Evolutionary conservation across 2,888 invertebrate genomes (phyloP), one percentile per base, ranked within the genome.

Genomic region (Parasteatoda lunata): DNA sequence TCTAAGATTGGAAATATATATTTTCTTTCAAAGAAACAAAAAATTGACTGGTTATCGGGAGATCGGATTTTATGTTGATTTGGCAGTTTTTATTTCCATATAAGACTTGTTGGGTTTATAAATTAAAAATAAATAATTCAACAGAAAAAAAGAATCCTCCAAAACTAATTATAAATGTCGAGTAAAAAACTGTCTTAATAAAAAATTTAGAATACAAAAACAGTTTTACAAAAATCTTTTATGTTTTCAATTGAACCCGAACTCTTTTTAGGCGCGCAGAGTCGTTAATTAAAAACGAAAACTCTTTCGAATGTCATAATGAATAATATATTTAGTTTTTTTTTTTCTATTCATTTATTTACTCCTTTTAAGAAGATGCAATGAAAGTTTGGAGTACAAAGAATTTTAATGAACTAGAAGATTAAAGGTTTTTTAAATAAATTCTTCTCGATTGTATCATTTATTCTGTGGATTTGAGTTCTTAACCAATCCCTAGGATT

Each of bases 111-210:
- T 59, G 59, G n/a, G 59, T 70, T 77, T 71, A 54, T 15, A 47
- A 70, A 70, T 71, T n/a, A 30, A 71, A 79, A 79, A 79, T 79
- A 79, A 79, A 79, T 79, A 79, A 71, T 64, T 54, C n/a, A 9
- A 71, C 59, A 49, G 49, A 71, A 52, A 13, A n/a, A 15, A 47
- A 47, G 49, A 45, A 68, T 15, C 5, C 64, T 49, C 70, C 69
- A 71, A 70, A 79, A 79, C 71, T 79, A 79, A 79, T 79, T 79
- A 79, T 52, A 79, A 79, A 79, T 71, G 59, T 70, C 71, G 70
- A 71, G 70, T 71, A 79, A 79, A 71, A 59, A n/a, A 11, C 59
- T 49, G 54, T 7, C 59, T 59, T 0, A n/a, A 59, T 59, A 59
- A 59, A 13, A 59, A 59, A 59, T 13, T 4, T 59, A 5, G n/a